These are phyloP conservation scores for Phoebastria nigripes DNA, from an alignment of 2,797 vertebrate genomes.

Conservation along the genomic window DNA sequence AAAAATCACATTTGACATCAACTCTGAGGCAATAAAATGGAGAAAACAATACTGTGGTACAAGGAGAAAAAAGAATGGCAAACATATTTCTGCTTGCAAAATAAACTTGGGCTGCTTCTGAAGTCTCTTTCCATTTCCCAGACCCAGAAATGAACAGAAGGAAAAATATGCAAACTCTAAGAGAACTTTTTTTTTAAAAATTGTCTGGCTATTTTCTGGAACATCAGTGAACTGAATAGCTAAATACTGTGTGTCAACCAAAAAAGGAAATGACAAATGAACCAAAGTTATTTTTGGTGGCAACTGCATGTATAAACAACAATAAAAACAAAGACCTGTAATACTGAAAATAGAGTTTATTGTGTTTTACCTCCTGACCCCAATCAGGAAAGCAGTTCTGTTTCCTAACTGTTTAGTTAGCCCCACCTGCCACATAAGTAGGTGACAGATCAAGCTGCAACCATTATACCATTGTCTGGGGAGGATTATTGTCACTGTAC, in stretches of 20 bases:
- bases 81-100: background rate
- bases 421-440: background rate
- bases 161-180: background rate
- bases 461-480: background rate
- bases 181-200: background rate
- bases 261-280: background rate
- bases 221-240: background rate
- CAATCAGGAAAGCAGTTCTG: background rate
- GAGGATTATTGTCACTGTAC: background rate
- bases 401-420: background rate
- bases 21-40: background rate
- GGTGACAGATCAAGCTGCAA: background rate
- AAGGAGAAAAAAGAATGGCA: background rate
- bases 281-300: background rate
- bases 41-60: background rate
- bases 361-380: background rate
- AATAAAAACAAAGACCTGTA: background rate
- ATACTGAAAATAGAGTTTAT: background rate
- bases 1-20: background rate
- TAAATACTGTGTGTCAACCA: background rate
- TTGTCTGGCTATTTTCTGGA: background rate
- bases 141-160: background rate
- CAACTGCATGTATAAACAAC: background rate
- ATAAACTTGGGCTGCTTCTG: background rate
- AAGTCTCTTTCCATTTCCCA: background rate